These are phyloP conservation scores for Drosophila leonis DNA, from an alignment of 2,888 invertebrate species.

Conservation along the genomic window DNA sequence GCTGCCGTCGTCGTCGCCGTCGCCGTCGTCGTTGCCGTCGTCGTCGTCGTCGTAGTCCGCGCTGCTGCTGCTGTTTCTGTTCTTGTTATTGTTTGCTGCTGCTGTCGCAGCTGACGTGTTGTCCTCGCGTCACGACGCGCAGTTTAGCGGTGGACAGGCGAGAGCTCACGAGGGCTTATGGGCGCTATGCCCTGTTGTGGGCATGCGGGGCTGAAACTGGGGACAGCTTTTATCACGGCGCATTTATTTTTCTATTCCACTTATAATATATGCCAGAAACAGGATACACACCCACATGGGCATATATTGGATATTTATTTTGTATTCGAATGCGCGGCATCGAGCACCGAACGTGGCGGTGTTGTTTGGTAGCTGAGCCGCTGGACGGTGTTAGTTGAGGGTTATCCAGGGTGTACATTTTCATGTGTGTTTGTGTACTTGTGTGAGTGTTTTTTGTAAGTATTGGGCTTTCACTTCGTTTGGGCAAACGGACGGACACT, in stretches of 20 bases:
- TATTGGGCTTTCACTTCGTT: conserved; percentile 63
- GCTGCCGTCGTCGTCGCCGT: neutral
- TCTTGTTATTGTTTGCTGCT: conserved; percentile 63
- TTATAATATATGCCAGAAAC: conserved; percentile 84
- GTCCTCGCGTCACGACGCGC: conserved; percentile 70
- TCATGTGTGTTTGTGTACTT: conserved; percentile 20
- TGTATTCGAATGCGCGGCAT: conserved; percentile 75
- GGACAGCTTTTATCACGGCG: conserved; percentile 80
- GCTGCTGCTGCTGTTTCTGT: conserved; percentile 32
- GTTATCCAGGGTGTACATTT: conserved; percentile 50
- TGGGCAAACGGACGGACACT: conserved; percentile 77
- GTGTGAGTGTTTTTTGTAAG: conserved; percentile 47
- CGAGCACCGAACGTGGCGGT: conserved; percentile 71
- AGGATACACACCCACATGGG: conserved; percentile 80
- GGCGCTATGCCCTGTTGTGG: conserved; percentile 37
- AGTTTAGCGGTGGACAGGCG: conserved; percentile 67
- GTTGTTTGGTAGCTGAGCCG: conserved; percentile 56
- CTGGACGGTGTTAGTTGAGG: conserved; percentile 49
- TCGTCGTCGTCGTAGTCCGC: conserved; percentile 15
- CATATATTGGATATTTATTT: conserved; percentile 82
- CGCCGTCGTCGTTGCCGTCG: neutral
- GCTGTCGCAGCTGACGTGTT: conserved; percentile 79
- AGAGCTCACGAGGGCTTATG: conserved; percentile 50
- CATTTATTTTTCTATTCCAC: conserved; percentile 84
- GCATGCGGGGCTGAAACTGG: conserved; percentile 39